Evolutionary conservation across 2,113 vertebrate genomes (phyloP), one percentile per base, ranked within the genome.

Genomic region (Lampris megalopsis): DNA sequence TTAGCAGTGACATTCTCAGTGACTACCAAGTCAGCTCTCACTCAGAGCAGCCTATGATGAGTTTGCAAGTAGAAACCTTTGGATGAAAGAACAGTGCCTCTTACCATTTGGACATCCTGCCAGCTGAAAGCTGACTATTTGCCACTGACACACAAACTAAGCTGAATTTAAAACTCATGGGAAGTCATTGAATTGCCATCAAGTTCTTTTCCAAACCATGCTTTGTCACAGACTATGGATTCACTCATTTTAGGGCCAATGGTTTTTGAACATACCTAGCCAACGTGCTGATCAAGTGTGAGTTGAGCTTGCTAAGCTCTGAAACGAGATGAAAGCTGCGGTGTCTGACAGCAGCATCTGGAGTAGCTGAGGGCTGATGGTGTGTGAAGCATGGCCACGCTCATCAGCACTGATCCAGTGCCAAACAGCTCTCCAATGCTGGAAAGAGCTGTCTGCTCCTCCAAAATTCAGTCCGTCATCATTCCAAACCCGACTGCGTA

Each of bases 261-360:
- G 50, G 50, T 53, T 53, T 11, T 13, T 13, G 50, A 53, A 53
- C 13, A 13, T 13, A 13, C 50, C 4, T 13, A 24, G 2, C 50
- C 50, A 53, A 53, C 10, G 10, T n/a, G 50, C 60, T 62, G 40
- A 6, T 24, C 42, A 24, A 40, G 40, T 62, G 10, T 43, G 40
- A 45, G 37, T 38, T 6, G 4, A 49, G 57, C 56, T 48, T 4
- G 13, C 35, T 58, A 35, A 5, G 5, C 40, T 50, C 2, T 43
- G 24, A 58, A 48, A 37, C 8, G n/a, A 59, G 45, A 40, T 24
- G 68, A 45, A 38, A 13, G 10, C 4, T 53, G 4, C 42, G 4
- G 71, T 3, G 3, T 0, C 42, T 63, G 61, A 57, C n/a, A 9
- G 5, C 56, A 58, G 56, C 63, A 67, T 68, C 73, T 68, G 73